Evolutionary conservation across 2,113 vertebrate genomes (phyloP), one percentile per base, ranked within the genome.

Genomic region (Phalacrocorax carbo): DNA sequence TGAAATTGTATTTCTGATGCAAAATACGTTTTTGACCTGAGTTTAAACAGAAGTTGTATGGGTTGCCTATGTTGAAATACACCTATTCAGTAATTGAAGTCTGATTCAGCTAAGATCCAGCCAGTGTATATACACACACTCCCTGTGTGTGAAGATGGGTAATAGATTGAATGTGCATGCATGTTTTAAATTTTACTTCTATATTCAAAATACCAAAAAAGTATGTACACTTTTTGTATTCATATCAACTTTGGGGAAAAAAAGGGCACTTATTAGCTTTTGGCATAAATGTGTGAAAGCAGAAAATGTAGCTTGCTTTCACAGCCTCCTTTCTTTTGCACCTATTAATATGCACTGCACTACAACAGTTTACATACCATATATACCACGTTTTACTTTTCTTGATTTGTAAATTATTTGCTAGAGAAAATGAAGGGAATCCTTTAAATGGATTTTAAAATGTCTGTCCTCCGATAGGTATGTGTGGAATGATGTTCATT

Each of bases 181-280:
- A 5, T 62, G 13, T 30, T 83, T 65, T 57, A 48, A 30, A 32
- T 79, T 29, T 32, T 46, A 68, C 11, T 90, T 76, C 34, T 51
- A 10, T 86, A n/a, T 86, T 94, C 44, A 69, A 77, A 88, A n/a
- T 55, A 18, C 13, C 13, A 44, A 36, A 49, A 49, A 62, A 21
- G 6, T 30, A 29, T 11, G 5, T 44, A 18, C 10, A 3, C 8
- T 26, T 49, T 62, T 60, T 52, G 6, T 55, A 26, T 80, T 64
- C 26, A 3, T 51, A 38, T 23, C 58, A 60, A 32, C 26, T 54
- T 21, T 1, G 5, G 9, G 0, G 0, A 1, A 19, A 11, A 26
- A 14, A 46, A 8, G 16, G 17, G 4, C 16, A 26, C 83, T 85
- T 57, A 71, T 17, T 91, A 19, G 7, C n/a, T 94, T 92, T 49